Evolutionary conservation across 2,888 invertebrate species (phyloP).

Genomic region (Andrena dorsata): DNA sequence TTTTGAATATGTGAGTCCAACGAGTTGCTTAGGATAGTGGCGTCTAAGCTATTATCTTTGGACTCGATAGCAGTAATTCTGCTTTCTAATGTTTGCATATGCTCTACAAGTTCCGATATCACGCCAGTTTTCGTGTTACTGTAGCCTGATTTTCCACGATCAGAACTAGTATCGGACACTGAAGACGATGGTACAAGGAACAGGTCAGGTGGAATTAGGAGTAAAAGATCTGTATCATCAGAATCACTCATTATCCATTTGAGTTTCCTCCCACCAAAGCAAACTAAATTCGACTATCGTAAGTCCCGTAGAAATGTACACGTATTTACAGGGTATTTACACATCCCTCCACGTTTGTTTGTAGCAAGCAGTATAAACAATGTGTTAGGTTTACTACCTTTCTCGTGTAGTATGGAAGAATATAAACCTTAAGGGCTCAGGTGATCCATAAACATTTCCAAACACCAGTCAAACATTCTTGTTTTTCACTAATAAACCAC

Average conservation of each 20-base stretch:
- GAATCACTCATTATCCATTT: constrained; percentile 88
- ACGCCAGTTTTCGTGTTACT: constrained; percentile 83
- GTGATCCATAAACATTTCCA: neutral
- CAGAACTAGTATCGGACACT: constrained; percentile 86
- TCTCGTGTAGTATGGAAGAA: constrained; percentile 12
- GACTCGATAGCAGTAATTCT: constrained; percentile 86
- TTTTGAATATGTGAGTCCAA: constrained; percentile 55
- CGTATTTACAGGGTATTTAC: constrained; percentile 48
- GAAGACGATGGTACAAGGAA: constrained; percentile 87
- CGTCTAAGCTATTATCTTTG: constrained; percentile 79
- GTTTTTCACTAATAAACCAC: neutral
- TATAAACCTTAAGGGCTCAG: constrained; percentile 20
- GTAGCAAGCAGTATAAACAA: constrained; percentile 48
- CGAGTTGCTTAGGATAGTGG: constrained; percentile 68
- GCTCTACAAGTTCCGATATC: constrained; percentile 88
- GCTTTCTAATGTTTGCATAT: constrained; percentile 87
- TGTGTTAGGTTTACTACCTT: constrained; percentile 44
- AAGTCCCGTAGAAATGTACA: constrained; percentile 9
- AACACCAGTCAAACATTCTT: constrained; percentile 2
- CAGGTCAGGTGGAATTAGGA: constrained; percentile 92
- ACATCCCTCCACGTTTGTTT: constrained; percentile 23
- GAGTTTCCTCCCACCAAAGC: constrained; percentile 44
- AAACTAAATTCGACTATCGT: constrained; percentile 33
- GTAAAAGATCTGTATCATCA: constrained; percentile 93
- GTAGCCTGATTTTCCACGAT: constrained; percentile 47